phyloP scores from a whole-genome alignment of 1,140 invertebrate species.

The Pseudomyrmex cubaensis region DNA sequence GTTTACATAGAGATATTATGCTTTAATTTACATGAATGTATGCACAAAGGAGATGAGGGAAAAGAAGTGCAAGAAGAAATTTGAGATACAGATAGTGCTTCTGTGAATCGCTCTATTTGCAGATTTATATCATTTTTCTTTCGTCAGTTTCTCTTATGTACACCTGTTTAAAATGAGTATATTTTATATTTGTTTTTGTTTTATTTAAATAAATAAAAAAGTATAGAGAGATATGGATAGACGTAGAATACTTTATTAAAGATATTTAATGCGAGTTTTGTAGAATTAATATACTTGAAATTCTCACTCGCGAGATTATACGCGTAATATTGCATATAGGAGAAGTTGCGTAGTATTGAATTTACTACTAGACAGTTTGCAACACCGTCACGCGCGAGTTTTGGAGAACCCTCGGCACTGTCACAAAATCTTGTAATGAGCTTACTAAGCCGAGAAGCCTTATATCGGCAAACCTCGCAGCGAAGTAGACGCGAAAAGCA shows the following conservation, averaged over 20 bases:
- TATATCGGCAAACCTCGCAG: slow-evolving; percentile 45
- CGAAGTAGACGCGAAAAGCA: slow-evolving; percentile 39
- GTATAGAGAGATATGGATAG: not conserved
- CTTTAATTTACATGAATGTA: not conserved
- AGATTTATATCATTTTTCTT: too few relatives aligned
- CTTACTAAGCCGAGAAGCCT: slow-evolving; percentile 73
- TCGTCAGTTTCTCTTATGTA: too few relatives aligned
- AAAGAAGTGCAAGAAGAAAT: not conserved
- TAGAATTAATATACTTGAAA: not conserved
- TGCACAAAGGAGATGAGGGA: not conserved
- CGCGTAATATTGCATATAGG: not conserved
- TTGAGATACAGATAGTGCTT: too few relatives aligned
- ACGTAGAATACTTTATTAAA: not conserved
- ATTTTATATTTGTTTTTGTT: too few relatives aligned
- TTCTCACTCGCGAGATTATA: slow-evolving; percentile 9
- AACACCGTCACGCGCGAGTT: not conserved
- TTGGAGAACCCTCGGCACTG: slow-evolving; percentile 62
- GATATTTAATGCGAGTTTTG: not conserved
- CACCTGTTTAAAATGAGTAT: too few relatives aligned
- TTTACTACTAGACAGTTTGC: not conserved
- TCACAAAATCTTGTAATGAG: slow-evolving; percentile 75
- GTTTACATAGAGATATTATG: not conserved
- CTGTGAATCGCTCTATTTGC: too few relatives aligned
- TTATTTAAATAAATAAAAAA: not conserved
- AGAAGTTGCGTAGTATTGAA: slow-evolving; percentile 30